These are phyloP conservation scores for Adela reaumurella DNA, from an alignment of 2,888 invertebrate genomes.

Conservation along the genomic window DNA sequence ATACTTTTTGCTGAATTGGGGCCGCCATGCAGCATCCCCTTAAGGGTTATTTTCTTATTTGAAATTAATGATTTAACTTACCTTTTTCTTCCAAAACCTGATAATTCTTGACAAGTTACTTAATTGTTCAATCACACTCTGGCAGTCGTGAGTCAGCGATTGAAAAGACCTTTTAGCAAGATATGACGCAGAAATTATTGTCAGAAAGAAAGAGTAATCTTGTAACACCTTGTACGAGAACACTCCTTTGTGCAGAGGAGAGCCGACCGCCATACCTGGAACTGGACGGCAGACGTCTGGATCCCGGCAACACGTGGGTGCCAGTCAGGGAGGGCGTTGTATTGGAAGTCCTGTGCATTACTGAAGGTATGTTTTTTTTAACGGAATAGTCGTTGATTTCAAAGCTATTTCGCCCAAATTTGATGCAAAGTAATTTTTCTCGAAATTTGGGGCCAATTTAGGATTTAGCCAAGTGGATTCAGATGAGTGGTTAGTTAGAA, in stretches of 20 bases:
- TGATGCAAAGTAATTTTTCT: no score
- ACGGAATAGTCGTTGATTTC: no score
- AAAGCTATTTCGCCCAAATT: no score
- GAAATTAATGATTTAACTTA: no score
- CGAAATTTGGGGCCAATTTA: no score
- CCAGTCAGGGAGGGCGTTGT: constrained; percentile 84
- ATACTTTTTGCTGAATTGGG: no score
- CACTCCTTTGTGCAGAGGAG: constrained; percentile 60
- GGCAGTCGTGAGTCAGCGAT: neutral
- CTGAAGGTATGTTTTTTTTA: constrained; percentile 80
- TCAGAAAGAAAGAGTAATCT: neutral
- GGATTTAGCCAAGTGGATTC: no score
- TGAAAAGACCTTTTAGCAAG: neutral
- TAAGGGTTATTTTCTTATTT: no score
- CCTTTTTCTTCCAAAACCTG: no score
- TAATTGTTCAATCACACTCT: neutral
- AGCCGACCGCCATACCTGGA: constrained; percentile 82
- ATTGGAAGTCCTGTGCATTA: constrained; percentile 79
- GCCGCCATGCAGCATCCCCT: no score
- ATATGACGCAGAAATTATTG: neutral
- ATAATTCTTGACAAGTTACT: no score
- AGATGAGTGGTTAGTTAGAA: no score
- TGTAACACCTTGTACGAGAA: neutral
- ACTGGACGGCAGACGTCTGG: constrained; percentile 80
- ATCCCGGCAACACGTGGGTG: constrained; percentile 83